Base-by-base conservation (phyloP, 2,888 invertebrate genomes). In the Masnerella sp. region DNA sequence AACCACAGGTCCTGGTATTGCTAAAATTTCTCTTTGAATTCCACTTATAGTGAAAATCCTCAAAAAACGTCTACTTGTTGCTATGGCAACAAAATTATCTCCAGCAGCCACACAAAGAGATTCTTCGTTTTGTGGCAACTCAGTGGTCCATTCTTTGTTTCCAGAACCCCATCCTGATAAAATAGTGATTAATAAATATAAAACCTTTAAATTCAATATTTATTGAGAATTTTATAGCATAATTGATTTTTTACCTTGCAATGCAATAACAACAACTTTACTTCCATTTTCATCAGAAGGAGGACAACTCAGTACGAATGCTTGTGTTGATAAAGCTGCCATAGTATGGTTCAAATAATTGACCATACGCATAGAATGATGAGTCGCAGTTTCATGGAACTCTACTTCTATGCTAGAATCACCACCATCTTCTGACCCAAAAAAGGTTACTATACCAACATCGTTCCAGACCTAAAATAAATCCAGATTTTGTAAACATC, bases 21-120 rank as follows among this genome's bases (percentile, higher is more conserved):
- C 90, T 52, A 96, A 88, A 5, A 94, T 88, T 80, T 95, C 94
- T 81, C 93, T 90, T 88, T 99, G 98, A 0, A 95, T 93, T 42
- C 99, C 99, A 88, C 93, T 92, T 8, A 94, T 89, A 3, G 95
- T 94, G 87, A 94, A 97, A 2, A 98, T 88, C n/a, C 98, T 89
- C 47, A 99, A 87, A 77, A 93, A 90, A 15, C 95, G 89, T 58
- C 90, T 90, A 78, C 90, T 91, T 0, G 96, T 96, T 1, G 93
- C 94, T 58, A 93, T 92, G 0, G 94, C 97, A 20, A 97, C 91
- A 81, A 96, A 90, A n/a, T 90, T 92, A 11, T 89, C 89, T 0
- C 93, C 93, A 78, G 90, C 88, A 0, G 90, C 88, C 52, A 93
- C 87, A 28, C 93, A 93, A 45, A 92, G 84, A 0, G 93, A 91